Evolutionary conservation across 2,797 vertebrate genomes (phyloP).

Genomic region (Cyclura pinguis): DNA sequence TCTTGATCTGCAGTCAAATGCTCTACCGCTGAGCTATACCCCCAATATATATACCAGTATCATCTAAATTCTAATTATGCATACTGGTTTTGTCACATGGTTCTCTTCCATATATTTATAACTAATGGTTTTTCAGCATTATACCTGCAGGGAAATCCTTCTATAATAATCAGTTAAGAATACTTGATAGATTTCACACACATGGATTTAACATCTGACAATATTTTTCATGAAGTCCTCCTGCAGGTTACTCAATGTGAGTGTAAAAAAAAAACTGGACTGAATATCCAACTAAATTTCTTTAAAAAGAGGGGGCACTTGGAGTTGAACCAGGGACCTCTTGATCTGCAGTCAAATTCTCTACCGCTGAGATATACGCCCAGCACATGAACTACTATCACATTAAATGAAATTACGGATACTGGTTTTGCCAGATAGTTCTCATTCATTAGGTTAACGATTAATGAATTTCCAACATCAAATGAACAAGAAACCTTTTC

Average conservation of each 20-base stretch:
- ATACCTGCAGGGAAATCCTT: too few relatives aligned
- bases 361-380: constrained; percentile 72
- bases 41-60: background rate
- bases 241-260: too few relatives aligned
- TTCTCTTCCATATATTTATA: too few relatives aligned
- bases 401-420: background rate
- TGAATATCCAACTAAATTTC: background rate
- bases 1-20: constrained; percentile 30
- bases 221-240: too few relatives aligned
- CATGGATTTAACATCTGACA: too few relatives aligned
- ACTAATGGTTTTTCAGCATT: too few relatives aligned
- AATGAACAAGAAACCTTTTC: background rate
- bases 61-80: background rate
- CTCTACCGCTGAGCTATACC: constrained; percentile 34
- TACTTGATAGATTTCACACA: too few relatives aligned
- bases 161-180: too few relatives aligned
- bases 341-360: constrained; percentile 74
- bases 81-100: too few relatives aligned
- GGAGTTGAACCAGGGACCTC: constrained; percentile 70
- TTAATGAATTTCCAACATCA: background rate
- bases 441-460: background rate
- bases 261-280: too few relatives aligned
- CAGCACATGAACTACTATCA: background rate
- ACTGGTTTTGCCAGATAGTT: constrained; percentile 19
- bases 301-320: constrained; percentile 68